Evolutionary conservation across 2,888 invertebrate genomes (phyloP).

Genomic region (Clanis bilineata): DNA sequence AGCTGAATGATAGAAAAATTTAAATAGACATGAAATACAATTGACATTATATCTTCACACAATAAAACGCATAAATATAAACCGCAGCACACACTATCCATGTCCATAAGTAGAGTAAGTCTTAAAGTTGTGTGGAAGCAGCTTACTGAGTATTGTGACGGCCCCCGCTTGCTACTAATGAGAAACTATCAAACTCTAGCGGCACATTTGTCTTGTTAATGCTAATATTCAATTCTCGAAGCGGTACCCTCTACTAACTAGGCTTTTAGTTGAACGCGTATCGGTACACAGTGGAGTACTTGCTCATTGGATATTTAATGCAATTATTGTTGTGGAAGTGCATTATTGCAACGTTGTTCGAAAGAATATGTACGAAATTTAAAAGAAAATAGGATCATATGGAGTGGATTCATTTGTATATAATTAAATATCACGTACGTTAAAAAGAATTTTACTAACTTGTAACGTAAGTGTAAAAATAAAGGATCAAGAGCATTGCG

Average conservation of each 20-base stretch:
- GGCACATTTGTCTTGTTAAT: slow-evolving; percentile 72
- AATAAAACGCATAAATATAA: neutral
- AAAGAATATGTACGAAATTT: neutral
- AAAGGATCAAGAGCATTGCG: neutral
- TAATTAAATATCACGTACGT: no score
- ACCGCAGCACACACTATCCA: slow-evolving; percentile 1
- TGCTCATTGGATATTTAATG: slow-evolving; percentile 16
- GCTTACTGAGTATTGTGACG: slow-evolving; percentile 40
- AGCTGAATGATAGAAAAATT: neutral
- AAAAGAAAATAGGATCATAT: neutral
- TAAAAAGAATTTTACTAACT: neutral
- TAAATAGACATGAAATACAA: neutral
- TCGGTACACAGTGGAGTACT: slow-evolving; percentile 21
- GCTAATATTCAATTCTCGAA: slow-evolving; percentile 68
- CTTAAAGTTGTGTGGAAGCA: slow-evolving; percentile 45
- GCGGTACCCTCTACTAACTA: slow-evolving; percentile 38
- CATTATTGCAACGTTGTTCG: neutral
- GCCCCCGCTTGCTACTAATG: slow-evolving; percentile 53
- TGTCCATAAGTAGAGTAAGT: slow-evolving; percentile 12
- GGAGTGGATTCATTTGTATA: neutral
- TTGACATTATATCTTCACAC: neutral
- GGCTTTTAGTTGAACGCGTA: slow-evolving; percentile 36
- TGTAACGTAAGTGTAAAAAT: neutral
- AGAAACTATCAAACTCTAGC: slow-evolving; percentile 73
- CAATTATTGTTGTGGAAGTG: neutral